Evolutionary conservation across 2,888 invertebrate species (phyloP).

Genomic region (Autographa pulchrina): DNA sequence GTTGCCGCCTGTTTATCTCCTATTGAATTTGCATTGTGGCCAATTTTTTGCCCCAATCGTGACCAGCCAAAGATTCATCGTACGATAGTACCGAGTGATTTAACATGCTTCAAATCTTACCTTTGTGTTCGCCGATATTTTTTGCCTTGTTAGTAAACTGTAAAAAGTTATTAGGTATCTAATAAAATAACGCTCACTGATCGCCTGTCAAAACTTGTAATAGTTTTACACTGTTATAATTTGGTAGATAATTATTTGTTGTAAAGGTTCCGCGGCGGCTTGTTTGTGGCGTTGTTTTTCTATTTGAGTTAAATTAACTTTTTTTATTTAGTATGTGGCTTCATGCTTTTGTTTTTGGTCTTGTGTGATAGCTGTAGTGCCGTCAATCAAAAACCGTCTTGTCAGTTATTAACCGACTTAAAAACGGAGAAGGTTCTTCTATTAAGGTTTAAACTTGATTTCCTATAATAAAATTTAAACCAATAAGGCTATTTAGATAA

Average conservation of each 20-base stretch:
- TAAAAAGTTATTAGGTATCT: slow-evolving; percentile 45
- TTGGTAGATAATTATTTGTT: slow-evolving; percentile 42
- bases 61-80: slow-evolving; percentile 61
- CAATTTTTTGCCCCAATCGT: slow-evolving; percentile 67
- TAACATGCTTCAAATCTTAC: slow-evolving; percentile 63
- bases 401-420: not conserved
- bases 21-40: slow-evolving; percentile 73
- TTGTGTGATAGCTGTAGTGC: not conserved
- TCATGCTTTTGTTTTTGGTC: not conserved
- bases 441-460: not conserved
- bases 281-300: not conserved
- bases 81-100: slow-evolving; percentile 52
- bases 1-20: slow-evolving; percentile 49
- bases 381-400: not conserved
- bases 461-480: not conserved
- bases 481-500: not conserved
- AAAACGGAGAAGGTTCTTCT: not conserved
- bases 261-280: slow-evolving; percentile 9
- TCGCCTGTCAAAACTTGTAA: slow-evolving; percentile 57
- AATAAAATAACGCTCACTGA: slow-evolving; percentile 45
- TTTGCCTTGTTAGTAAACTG: slow-evolving; percentile 66
- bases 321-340: not conserved
- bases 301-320: slow-evolving; percentile 2
- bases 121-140: slow-evolving; percentile 68
- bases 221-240: slow-evolving; percentile 48